A percentile compares a stretch with the other conserved stretches of the same genome.
Conservation (phyloP, 2,888 invertebrate genomes). For the Andrena camellia region DNA sequence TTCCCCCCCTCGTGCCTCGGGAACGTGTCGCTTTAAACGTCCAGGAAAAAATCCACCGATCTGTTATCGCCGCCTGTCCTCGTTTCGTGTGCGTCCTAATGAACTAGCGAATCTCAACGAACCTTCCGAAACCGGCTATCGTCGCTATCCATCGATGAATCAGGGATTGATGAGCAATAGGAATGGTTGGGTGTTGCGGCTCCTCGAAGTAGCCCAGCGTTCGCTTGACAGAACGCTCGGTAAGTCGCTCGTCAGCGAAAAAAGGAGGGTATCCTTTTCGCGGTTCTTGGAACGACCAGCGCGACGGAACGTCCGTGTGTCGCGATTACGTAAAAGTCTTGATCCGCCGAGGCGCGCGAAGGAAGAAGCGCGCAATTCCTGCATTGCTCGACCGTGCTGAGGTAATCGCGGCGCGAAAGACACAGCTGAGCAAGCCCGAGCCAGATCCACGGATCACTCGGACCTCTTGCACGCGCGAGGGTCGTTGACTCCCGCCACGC, state of each 20-base stretch:
- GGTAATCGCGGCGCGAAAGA: conserved; percentile 41
- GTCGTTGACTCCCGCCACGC: conserved; percentile 59
- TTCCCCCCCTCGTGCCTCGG: neutral
- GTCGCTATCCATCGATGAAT: conserved; percentile 3
- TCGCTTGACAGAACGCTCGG: neutral
- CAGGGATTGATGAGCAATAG: neutral
- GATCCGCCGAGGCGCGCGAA: conserved; percentile 30
- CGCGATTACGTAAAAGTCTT: conserved; percentile 34
- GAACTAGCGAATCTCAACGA: too few species aligned
- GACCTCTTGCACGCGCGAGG: conserved; percentile 46
- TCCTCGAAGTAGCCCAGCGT: neutral
- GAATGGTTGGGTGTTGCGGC: neutral
- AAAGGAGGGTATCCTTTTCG: neutral
- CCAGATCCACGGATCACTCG: conserved; percentile 47
- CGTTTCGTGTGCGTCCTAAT: neutral
- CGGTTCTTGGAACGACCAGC: neutral
- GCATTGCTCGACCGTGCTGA: conserved; percentile 45
- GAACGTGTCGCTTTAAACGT: neutral
- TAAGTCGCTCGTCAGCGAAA: conserved; percentile 9
- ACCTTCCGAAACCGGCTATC: neutral
- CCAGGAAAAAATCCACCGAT: neutral
- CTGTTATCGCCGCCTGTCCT: neutral
- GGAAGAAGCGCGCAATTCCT: conserved; percentile 48
- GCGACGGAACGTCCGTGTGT: neutral
- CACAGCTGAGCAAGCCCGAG: conserved; percentile 49